A percentile compares a stretch with the other conserved stretches of the same genome.
Conservation (phyloP, 1,140 invertebrate genomes). For the Pinna nobilis region DNA sequence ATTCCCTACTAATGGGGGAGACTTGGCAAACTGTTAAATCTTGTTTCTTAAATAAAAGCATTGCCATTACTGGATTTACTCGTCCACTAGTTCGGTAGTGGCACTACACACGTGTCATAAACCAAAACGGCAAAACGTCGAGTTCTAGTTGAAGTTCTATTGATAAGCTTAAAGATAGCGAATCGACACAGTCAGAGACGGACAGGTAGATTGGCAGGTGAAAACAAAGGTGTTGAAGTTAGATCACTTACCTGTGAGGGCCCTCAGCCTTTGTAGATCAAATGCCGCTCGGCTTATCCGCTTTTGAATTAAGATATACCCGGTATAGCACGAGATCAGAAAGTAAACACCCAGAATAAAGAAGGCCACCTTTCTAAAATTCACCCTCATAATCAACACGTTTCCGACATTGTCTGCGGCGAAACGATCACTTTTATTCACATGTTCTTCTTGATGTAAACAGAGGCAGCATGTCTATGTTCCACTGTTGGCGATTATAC, state of each 20-base stretch:
- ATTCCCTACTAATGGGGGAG: no score
- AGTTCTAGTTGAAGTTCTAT: no score
- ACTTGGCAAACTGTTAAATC: no score
- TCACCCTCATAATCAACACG: constrained; percentile 51
- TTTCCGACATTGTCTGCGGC: not conserved
- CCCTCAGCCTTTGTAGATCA: constrained; percentile 36
- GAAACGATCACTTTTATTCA: not conserved
- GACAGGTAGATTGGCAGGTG: no score
- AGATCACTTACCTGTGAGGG: constrained; percentile 36
- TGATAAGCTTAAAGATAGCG: no score
- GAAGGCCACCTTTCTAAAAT: constrained; percentile 62
- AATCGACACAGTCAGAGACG: no score
- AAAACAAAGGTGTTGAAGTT: no score
- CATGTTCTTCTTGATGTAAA: not conserved
- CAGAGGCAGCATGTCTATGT: not conserved
- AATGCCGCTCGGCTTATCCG: constrained; percentile 37
- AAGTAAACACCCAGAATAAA: constrained; percentile 65
- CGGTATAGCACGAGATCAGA: constrained; percentile 70
- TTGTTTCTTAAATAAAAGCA: no score
- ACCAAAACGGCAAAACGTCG: no score
- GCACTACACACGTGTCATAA: no score
- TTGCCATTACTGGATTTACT: no score
- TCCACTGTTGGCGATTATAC: constrained; percentile 1
- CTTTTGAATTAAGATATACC: constrained; percentile 65
- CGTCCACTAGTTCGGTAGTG: no score